Base-by-base conservation (phyloP, 2,888 invertebrate genomes). In the Arge pagana region DNA sequence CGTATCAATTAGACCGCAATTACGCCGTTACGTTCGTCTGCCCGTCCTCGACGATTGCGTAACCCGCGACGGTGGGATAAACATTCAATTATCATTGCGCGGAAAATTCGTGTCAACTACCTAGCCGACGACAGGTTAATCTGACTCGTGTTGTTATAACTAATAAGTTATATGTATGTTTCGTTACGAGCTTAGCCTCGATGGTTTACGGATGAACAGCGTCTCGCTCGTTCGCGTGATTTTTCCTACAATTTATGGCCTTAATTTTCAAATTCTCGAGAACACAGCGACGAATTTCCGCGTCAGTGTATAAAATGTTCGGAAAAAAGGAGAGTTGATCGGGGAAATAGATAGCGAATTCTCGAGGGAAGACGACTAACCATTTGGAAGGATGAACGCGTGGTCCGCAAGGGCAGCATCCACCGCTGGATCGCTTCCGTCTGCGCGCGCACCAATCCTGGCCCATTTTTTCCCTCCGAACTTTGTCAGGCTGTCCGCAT, bases 391-490 rank as follows among this genome's bases (percentile, higher is more conserved):
- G 72, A 64, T 72, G 72, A 60, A 72, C 81, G 79, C 83, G 77
- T 78, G 85, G 81, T 79, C 84, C 81, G 62, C 80, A 80, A 48
- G 80, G 80, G 64, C 80, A 80, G 72, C 81, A 81, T 77, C 83
- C 84, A 74, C 83, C 83, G 59, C 70, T 71, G 62, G 68, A 68
- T 69, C 85, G 82, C 79, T 86, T 87, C 77, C 86, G 80, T 74
- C 86, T 85, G 66, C 85, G 81, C 77, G 86, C 84, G 80, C 87
- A 87, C 85, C 86, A 86, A 78, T 86, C 86, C 78, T 87, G 87
- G 74, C 87, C 87, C 87, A 87, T 86, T 75, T 78, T 23, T 21
- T n/a, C n/a, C n/a, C n/a, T n/a, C n/a, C n/a, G n/a, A n/a, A n/a
- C n/a, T n/a, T n/a, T n/a, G n/a, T n/a, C n/a, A n/a, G n/a, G n/a